Base-by-base conservation (phyloP, 1,140 invertebrate species). In the Euwallacea fornicatus region DNA sequence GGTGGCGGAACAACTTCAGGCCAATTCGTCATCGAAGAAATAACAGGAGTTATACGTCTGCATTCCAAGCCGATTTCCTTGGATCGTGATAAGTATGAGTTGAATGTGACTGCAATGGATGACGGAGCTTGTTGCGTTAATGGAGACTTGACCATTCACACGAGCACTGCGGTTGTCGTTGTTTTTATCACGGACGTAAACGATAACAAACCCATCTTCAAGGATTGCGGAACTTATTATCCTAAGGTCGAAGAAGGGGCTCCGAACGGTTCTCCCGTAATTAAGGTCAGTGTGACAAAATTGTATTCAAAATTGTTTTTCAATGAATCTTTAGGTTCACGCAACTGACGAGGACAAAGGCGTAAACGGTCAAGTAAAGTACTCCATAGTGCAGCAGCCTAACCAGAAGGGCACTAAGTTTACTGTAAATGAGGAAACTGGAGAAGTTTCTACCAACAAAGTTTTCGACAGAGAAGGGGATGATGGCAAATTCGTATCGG, bases 151-250 rank as follows among this genome's bases (percentile, higher is more conserved):
- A 94, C 91, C 0, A 92, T 94, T 69, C 95, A 97, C 78, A 97
- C 94, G 0, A 94, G 92, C 16, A 97, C 95, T 0, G 95, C 95
- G n/a, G 93, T 97, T 0, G 95, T 97, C 2, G 95, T 97, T 1
- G 95, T 98, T 0, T 97, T 97, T 77, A 97, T 98, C 55, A 97
- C 95, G 0, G 96, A 98, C 78, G 95, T 97, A 0, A 98, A 97
- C 79, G 95, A 97, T 75, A 97, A 97, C 79, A 97, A 96, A 77
- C 95, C 95, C 0, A 89, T 95, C 41, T 98, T 98, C 78, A 93
- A 95, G 81, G 94, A 97, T 73, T 97, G 95, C 80, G 88, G 89
- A 0, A 94, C 90, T 7, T 97, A 97, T 79, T 91, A 91, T 78
- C 94, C 95, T 0, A 96, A 96, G 84, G 94, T 97, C 0, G 91